These are phyloP conservation scores for Heliconius cydno DNA, from an alignment of 2,888 invertebrate genomes.

Conservation along the genomic window DNA sequence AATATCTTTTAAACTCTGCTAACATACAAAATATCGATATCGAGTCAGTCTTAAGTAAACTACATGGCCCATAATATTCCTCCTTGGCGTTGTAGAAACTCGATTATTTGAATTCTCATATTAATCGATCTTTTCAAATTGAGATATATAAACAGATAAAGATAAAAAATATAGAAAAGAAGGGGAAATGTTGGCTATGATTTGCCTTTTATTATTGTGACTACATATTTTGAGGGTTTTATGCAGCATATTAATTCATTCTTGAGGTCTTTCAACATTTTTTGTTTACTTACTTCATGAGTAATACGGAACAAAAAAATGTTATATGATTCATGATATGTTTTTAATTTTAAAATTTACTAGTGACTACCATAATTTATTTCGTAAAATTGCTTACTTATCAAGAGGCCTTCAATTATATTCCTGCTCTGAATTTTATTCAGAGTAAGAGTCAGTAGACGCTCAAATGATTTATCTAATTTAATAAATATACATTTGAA, in stretches of 20 bases:
- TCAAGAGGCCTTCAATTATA: background rate
- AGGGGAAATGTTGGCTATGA: background rate
- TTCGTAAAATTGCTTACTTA: background rate
- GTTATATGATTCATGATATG: background rate
- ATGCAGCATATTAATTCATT: background rate
- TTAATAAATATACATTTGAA: background rate
- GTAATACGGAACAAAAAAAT: background rate
- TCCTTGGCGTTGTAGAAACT: conserved; percentile 17
- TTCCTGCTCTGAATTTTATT: conserved; percentile 1
- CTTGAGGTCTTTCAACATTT: background rate
- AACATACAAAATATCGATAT: conserved; percentile 78
- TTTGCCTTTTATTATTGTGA: conserved; percentile 8
- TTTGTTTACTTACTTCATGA: background rate
- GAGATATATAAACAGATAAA: background rate
- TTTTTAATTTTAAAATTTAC: background rate
- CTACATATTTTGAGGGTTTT: background rate
- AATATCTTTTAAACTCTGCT: conserved; percentile 66
- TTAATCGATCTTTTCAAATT: background rate
- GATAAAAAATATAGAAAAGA: background rate
- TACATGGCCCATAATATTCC: conserved; percentile 70
- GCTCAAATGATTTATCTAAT: background rate
- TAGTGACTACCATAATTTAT: background rate
- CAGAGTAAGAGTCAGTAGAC: background rate
- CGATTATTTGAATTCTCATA: background rate
- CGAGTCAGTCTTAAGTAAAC: conserved; percentile 74